Evolutionary conservation across 2,888 invertebrate genomes (phyloP).

Genomic region (Priocnemis perturbator): DNA sequence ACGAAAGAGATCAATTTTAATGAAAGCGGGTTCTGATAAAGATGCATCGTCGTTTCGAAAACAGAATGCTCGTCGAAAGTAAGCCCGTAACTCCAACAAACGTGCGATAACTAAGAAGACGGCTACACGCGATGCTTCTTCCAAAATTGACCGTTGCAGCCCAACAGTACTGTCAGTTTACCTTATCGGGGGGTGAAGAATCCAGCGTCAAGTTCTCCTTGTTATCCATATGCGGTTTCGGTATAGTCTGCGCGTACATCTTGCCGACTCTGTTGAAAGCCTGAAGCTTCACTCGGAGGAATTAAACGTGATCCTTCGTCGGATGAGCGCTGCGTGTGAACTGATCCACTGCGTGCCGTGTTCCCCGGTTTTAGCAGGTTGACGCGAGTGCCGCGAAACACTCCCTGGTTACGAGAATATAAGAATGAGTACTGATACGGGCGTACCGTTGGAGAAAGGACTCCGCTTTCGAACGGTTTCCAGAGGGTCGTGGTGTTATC

Average conservation of each 20-base stretch:
- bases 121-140: too few species aligned
- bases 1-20: too few species aligned
- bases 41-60: too few species aligned
- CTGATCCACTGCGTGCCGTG: constrained; percentile 33
- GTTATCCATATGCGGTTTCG: neutral
- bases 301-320: constrained; percentile 14
- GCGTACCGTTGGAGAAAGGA: constrained; percentile 15
- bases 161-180: constrained; percentile 15
- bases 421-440: constrained; percentile 15
- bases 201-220: neutral
- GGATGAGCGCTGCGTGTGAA: constrained; percentile 27
- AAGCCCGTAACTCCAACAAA: too few species aligned
- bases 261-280: neutral
- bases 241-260: constrained; percentile 33
- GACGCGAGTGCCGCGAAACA: constrained; percentile 1
- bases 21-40: too few species aligned
- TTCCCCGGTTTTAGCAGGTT: constrained; percentile 37
- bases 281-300: too few species aligned
- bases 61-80: too few species aligned
- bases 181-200: constrained; percentile 37
- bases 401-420: constrained; percentile 2
- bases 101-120: too few species aligned
- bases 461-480: neutral
- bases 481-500: constrained; percentile 37
- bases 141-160: too few species aligned